Evolutionary conservation across 2,888 invertebrate genomes (phyloP).

Genomic region (Spodoptera picta): DNA sequence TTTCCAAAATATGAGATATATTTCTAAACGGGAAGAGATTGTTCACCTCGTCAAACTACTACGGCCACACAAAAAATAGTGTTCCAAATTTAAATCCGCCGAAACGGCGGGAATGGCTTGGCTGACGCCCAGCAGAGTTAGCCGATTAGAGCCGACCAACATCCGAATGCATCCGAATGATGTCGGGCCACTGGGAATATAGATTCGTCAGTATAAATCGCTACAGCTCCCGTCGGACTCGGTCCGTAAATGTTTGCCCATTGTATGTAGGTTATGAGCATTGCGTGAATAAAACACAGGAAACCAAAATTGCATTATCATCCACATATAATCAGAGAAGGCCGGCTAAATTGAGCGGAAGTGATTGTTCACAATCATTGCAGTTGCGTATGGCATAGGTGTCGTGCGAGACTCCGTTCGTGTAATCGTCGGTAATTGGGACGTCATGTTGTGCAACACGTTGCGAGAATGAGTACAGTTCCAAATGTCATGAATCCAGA

Average conservation of each 20-base stretch:
- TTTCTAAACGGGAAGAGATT: slow-evolving; percentile 78
- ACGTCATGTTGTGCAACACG: slow-evolving; percentile 62
- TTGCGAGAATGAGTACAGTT: slow-evolving; percentile 55
- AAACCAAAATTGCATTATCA: slow-evolving; percentile 63
- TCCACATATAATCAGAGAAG: slow-evolving; percentile 66
- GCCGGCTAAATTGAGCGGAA: slow-evolving; percentile 72
- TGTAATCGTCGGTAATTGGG: slow-evolving; percentile 59
- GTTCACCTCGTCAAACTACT: slow-evolving; percentile 84
- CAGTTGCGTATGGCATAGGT: slow-evolving; percentile 58
- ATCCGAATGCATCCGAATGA: slow-evolving; percentile 73
- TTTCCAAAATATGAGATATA: slow-evolving; percentile 30
- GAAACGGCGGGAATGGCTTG: slow-evolving; percentile 84
- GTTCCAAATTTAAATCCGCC: slow-evolving; percentile 86
- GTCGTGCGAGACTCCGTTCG: slow-evolving; percentile 64
- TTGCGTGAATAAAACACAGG: slow-evolving; percentile 54
- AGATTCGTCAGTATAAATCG: slow-evolving; percentile 48
- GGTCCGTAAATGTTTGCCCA: slow-evolving; percentile 12
- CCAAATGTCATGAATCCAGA: slow-evolving; percentile 66
- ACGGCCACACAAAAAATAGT: slow-evolving; percentile 77
- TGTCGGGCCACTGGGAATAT: slow-evolving; percentile 60
- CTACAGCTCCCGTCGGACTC: slow-evolving; percentile 13
- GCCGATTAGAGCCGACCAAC: slow-evolving; percentile 71
- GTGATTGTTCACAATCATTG: slow-evolving; percentile 68
- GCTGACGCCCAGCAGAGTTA: slow-evolving; percentile 80
- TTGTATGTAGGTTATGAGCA: slow-evolving; percentile 28